These are phyloP conservation scores for Pteropus rufus DNA, from an alignment of 2,797 vertebrate species.

Conservation along the genomic window DNA sequence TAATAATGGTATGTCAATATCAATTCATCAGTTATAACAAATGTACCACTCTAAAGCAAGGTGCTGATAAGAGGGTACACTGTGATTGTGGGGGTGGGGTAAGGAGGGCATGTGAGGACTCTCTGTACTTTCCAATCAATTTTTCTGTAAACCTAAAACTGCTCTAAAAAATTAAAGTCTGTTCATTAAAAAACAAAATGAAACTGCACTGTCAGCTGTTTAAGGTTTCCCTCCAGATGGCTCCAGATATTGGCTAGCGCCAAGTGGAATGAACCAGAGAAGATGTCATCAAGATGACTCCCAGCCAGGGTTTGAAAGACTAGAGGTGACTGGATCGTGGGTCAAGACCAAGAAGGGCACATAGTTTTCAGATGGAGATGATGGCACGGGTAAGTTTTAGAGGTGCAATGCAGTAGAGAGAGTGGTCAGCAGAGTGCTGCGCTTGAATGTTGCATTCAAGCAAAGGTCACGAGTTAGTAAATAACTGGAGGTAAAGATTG, in stretches of 20 bases:
- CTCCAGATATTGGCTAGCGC: not conserved
- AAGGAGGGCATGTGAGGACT: not conserved
- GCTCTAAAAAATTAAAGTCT: not conserved
- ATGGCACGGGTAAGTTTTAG: not conserved
- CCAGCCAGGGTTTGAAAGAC: not conserved
- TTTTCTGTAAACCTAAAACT: slow-evolving; percentile 34
- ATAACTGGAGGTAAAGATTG: not conserved
- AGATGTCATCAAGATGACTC: not conserved
- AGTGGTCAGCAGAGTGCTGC: not conserved
- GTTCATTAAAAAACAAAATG: not conserved
- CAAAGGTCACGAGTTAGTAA: not conserved
- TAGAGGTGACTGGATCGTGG: not conserved
- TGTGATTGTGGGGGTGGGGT: not conserved
- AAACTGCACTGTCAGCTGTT: not conserved
- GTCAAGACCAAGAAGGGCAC: not conserved
- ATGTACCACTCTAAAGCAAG: not conserved
- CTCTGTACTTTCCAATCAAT: slow-evolving; percentile 24
- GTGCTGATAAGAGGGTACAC: not conserved
- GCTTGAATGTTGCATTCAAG: not conserved
- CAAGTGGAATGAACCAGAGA: not conserved
- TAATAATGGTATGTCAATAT: not conserved
- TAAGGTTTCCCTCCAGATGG: not conserved
- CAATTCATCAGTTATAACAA: not conserved
- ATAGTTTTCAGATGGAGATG: not conserved
- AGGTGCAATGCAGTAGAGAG: not conserved